A percentile compares a stretch with the other conserved stretches of the same genome.
Evolutionary conservation across 2,888 invertebrate genomes (phyloP).

Genomic region (Andrena bucephala): DNA sequence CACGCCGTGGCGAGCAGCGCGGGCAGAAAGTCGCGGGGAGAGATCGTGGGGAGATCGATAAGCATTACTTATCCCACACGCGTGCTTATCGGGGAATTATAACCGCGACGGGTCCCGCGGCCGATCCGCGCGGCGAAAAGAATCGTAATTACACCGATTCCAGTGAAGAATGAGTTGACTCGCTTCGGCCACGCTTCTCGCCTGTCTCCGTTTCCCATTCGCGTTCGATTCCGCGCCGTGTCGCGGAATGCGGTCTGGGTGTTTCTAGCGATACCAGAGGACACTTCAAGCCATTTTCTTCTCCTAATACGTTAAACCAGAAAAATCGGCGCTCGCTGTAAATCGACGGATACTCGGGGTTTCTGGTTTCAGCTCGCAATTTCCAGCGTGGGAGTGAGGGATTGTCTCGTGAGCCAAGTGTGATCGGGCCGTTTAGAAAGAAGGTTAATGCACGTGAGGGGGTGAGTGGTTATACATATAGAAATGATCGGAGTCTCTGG

Average conservation of each 20-base stretch:
- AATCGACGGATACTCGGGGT: background rate
- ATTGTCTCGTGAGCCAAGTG: background rate
- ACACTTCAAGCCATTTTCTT: background rate
- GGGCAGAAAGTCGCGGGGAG: slow-evolving; percentile 11
- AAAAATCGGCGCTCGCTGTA: background rate
- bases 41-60: slow-evolving; percentile 26
- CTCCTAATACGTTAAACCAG: background rate
- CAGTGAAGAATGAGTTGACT: slow-evolving; percentile 3
- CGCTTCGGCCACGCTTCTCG: background rate
- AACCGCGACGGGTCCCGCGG: background rate
- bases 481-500: too few relatives aligned
- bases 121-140: slow-evolving; percentile 2
- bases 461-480: background rate
- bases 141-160: slow-evolving; percentile 35
- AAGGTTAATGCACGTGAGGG: background rate
- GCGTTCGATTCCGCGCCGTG: background rate
- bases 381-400: background rate
- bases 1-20: slow-evolving; percentile 30
- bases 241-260: slow-evolving; percentile 28
- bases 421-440: background rate
- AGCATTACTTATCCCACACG: slow-evolving; percentile 34
- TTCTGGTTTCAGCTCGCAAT: background rate
- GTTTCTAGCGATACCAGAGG: slow-evolving; percentile 17
- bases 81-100: slow-evolving; percentile 31
- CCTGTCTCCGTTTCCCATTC: slow-evolving; percentile 23